Base-by-base conservation (phyloP, 2,797 vertebrate genomes). In the Microctenopoma steveboyesi region DNA sequence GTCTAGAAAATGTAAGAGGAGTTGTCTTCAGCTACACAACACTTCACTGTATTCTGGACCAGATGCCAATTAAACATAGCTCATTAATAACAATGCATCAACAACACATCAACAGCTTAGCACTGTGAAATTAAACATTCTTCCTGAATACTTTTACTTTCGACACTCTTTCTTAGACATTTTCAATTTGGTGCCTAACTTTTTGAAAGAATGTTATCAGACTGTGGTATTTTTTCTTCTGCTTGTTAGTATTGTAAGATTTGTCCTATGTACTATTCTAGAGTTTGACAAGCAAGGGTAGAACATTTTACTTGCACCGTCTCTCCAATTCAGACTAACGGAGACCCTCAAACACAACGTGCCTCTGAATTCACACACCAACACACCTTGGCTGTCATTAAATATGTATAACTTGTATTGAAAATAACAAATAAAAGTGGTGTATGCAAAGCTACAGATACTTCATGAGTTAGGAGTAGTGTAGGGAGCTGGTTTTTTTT, bases 371-470 rank as follows among this genome's bases (percentile, higher is more conserved):
- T 74, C 71, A 78, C 81, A 69, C 75, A 87, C 84, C 71, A 86
- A 84, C 77, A 66, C 73, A 83, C 76, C 81, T 76, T 65, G 54
- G 72, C 64, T 79, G 46, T 53, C 75, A 76, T 89, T 90, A 90
- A 92, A 91, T 86, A 91, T 91, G 82, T 72, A 88, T 78, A 69
- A 81, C 69, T 70, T 59, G 84, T 86, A 87, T 82, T 49, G 47
- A 84, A 88, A 86, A 81, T 46, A 42, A 42, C 39, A 42, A 37
- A 18, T 18, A 42, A 42, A 12, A 42, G 2, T 85, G 79, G 72
- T 78, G 74, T 57, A 82, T 86, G 86, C 84, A 74, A 86, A 83
- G 55, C 64, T 82, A 78, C 78, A 47, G 74, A 61, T 63, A 63
- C 71, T 82, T 82, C 59, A 56, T 65, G 71, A 67, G 76, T 86